Evolutionary conservation across 2,888 invertebrate species (phyloP).

Genomic region (Mythimna loreyi): DNA sequence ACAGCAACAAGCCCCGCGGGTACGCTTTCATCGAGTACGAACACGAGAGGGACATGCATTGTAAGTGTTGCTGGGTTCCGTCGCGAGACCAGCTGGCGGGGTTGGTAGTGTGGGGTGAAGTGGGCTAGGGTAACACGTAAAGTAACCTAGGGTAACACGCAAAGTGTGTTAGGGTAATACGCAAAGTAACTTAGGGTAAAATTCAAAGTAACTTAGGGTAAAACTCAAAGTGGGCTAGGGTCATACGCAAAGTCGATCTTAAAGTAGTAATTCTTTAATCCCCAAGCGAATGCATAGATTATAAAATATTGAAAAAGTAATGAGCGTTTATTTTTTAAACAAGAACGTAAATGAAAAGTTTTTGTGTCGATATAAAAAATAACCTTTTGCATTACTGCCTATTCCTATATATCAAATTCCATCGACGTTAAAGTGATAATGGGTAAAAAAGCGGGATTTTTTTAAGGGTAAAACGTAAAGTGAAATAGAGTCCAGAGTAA

Average conservation of each 20-base stretch:
- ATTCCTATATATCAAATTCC: no score
- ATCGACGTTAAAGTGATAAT: neutral
- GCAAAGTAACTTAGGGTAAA: neutral
- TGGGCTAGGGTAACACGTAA: neutral
- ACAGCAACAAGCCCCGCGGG: conserved; percentile 98
- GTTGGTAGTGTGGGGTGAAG: conserved; percentile 17
- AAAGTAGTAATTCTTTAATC: no score
- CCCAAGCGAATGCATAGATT: no score
- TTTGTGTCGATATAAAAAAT: no score
- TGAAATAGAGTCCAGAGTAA: neutral
- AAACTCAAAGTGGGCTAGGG: no score
- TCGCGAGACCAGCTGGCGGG: conserved; percentile 5
- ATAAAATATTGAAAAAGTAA: no score
- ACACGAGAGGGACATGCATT: conserved; percentile 99
- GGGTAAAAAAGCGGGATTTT: neutral
- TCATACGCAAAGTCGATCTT: neutral
- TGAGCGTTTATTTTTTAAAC: no score
- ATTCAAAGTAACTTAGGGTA: no score
- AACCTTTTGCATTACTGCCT: no score
- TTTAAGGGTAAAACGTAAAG: neutral
- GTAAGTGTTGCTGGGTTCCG: conserved; percentile 93
- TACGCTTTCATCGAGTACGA: conserved; percentile 99
- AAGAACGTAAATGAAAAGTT: no score
- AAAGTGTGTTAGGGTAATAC: neutral
- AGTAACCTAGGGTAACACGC: neutral